These are phyloP conservation scores for Cichladusa arquata DNA, from an alignment of 2,113 vertebrate species.

Conservation along the genomic window DNA sequence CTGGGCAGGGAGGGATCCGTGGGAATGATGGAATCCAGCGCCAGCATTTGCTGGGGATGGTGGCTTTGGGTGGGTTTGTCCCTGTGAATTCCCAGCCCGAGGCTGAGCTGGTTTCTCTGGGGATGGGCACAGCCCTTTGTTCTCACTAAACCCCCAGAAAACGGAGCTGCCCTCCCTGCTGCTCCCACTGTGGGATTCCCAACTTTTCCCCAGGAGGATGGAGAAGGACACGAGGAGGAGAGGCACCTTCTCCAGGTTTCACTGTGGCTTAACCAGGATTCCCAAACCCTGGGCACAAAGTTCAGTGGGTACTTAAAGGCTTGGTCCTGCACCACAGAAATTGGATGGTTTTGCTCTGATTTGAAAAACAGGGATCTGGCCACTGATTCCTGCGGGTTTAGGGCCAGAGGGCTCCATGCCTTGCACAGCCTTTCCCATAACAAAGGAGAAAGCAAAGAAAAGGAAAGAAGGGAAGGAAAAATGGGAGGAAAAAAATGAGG, in stretches of 20 bases:
- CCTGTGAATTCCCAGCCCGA: accelerated
- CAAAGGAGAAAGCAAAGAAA: not conserved
- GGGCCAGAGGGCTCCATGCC: not conserved
- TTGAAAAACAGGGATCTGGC: not conserved
- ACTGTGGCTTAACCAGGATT: accelerated
- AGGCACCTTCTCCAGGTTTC: not conserved
- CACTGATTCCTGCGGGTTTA: accelerated
- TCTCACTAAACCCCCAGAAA: not conserved
- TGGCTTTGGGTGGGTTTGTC: too few species aligned
- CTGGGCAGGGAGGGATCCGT: not conserved
- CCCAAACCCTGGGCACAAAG: accelerated
- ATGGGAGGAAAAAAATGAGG: not conserved
- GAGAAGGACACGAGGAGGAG: not conserved
- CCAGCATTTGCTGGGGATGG: accelerated
- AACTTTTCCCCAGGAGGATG: not conserved
- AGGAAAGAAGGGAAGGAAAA: not conserved
- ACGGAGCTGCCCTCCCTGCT: not conserved
- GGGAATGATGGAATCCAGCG: accelerated
- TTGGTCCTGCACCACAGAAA: accelerated
- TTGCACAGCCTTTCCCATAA: accelerated
- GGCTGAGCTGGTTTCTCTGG: not conserved
- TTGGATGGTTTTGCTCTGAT: accelerated
- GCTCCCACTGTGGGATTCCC: accelerated
- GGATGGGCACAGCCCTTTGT: not conserved
- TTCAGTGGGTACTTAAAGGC: accelerated